phyloP scores from a whole-genome alignment of 2,888 invertebrate species.

The Platycheirus albimanus region DNA sequence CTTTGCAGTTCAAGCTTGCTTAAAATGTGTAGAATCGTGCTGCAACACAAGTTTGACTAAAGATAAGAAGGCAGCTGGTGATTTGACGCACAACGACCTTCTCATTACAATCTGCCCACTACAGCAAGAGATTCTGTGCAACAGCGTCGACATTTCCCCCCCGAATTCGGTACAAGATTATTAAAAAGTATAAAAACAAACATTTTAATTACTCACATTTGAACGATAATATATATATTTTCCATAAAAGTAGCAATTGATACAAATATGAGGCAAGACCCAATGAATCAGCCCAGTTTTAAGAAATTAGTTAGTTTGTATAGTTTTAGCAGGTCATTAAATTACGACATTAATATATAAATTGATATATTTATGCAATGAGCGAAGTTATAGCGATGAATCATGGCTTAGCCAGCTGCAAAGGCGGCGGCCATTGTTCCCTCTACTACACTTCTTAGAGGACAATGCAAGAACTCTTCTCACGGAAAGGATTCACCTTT shows the following conservation, averaged over 20 bases:
- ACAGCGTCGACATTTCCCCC: too few relatives aligned
- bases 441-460: conserved; percentile 86
- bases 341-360: conserved; percentile 60
- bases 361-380: conserved; percentile 31
- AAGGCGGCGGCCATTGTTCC: conserved; percentile 19
- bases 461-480: conserved; percentile 94
- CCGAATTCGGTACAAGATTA: too few relatives aligned
- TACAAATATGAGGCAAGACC: conserved; percentile 53
- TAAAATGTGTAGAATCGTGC: too few relatives aligned
- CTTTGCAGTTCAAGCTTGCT: too few relatives aligned
- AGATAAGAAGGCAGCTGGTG: too few relatives aligned
- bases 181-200: too few relatives aligned
- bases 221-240: conserved; percentile 46
- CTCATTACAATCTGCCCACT: too few relatives aligned
- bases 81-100: too few relatives aligned
- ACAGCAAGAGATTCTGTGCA: too few relatives aligned
- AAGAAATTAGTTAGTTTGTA: conserved; percentile 28
- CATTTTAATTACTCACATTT: conserved; percentile 49
- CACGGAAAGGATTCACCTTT: conserved; percentile 97
- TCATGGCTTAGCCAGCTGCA: conserved; percentile 33
- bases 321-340: conserved; percentile 40
- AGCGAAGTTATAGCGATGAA: conserved; percentile 51
- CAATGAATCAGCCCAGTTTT: conserved; percentile 39
- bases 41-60: too few relatives aligned
- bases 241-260: conserved; percentile 41